Evolutionary conservation across 2,888 invertebrate species (phyloP).

Genomic region (Sinohyriopsis cumingii): DNA sequence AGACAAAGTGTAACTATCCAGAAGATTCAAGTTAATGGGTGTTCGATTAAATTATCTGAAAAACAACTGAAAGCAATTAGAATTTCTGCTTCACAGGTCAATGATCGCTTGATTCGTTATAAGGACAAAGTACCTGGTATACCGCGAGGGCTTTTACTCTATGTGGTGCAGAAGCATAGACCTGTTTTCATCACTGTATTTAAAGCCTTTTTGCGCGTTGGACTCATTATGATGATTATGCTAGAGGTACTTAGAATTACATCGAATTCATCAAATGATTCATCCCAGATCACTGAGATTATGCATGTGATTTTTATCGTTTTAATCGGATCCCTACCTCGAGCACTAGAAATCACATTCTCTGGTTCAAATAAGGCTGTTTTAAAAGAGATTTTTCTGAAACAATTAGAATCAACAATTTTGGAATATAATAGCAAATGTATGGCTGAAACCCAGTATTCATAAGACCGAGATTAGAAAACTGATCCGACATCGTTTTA

Average conservation of each 20-base stretch:
- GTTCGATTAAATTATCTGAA: no score
- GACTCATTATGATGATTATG: constrained; percentile 10
- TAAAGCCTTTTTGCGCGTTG: constrained; percentile 8
- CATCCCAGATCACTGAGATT: constrained; percentile 14
- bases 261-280: background rate
- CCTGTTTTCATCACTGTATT: constrained; percentile 19
- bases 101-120: background rate
- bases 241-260: constrained; percentile 6
- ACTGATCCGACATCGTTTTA: no score
- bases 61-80: no score
- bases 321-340: constrained; percentile 20
- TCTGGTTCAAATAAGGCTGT: constrained; percentile 12
- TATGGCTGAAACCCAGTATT: no score
- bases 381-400: constrained; percentile 15
- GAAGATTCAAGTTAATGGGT: no score
- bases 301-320: constrained; percentile 31
- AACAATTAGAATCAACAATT: background rate
- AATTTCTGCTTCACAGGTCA: no score
- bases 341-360: constrained; percentile 18
- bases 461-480: no score
- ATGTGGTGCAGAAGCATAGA: constrained; percentile 8
- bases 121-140: constrained; percentile 16
- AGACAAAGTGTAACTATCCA: no score
- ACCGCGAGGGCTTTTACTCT: constrained; percentile 11
- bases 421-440: no score